Percentiles rank a stretch among this genome's conserved stretches.
Conservation (phyloP, 2,113 vertebrate species). For the Oriolus oriolus region DNA sequence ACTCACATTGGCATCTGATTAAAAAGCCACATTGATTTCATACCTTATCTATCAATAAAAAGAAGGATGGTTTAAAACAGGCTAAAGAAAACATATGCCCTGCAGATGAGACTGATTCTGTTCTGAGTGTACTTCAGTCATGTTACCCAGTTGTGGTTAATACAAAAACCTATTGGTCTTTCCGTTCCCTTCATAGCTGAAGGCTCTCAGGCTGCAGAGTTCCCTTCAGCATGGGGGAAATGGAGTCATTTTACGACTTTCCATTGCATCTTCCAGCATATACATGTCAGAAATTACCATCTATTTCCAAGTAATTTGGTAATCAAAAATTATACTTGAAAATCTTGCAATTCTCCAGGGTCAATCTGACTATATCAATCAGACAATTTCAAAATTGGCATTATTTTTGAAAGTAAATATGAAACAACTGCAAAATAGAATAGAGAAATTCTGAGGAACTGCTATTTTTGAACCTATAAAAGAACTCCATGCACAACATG, state of each 20-base stretch:
- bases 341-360: neutral
- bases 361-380: neutral
- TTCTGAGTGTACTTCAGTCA: neutral
- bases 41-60: neutral
- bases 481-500: neutral
- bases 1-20: neutral
- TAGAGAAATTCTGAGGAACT: neutral
- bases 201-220: neutral
- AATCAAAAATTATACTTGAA: neutral
- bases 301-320: neutral
- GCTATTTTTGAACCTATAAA: neutral
- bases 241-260: neutral
- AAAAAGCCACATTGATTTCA: neutral
- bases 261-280: neutral
- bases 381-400: neutral
- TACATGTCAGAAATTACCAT: neutral
- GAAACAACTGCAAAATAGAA: neutral
- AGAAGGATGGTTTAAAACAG: neutral
- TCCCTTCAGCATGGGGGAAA: neutral
- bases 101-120: neutral
- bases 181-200: neutral
- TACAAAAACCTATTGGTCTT: neutral
- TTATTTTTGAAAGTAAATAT: neutral
- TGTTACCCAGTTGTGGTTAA: neutral
- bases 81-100: neutral